Evolutionary conservation across 2,113 vertebrate genomes (phyloP), one percentile per base, ranked within the genome.

Genomic region (Cygnus buccinator): DNA sequence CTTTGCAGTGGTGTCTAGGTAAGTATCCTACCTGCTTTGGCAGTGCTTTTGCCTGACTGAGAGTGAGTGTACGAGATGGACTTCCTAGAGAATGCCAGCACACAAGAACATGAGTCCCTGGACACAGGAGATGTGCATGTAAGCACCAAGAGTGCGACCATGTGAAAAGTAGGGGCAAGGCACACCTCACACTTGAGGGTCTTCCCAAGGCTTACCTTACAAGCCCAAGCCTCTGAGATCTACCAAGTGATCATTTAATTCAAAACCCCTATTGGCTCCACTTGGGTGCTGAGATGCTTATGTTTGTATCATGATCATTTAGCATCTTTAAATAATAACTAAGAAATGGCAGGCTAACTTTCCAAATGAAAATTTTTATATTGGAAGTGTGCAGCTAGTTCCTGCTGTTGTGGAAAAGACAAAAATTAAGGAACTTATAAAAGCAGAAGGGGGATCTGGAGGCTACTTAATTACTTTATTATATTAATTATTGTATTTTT

Each of bases 1-100:
- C 71, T 33, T 22, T 73, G 28, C 11, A 68, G 33, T 2, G 23
- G 39, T 11, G 9, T 41, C 1, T 11, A 18, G 0, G 0, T 52
- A 48, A 7, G 41, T 7, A 65, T 31, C 57, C 17, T 13, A 52
- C 4, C 55, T 66, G 11, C n/a, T 66, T 31, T 43, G 55, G 63
- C 50, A 70, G 59, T 58, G 71, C 61, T 35, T 44, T 66, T 57
- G 18, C 41, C 35, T 59, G 37, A 35, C 48, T 59, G 58, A 70
- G 31, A 54, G 55, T 2, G 2, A 31, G 7, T 10, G 3, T 28
- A 33, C 0, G 3, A 73, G n/a, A 76, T 6, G 33, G 54, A 54
- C 71, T 87, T 65, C 22, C 48, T 2, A 59, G 15, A 21, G 62
- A 37, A 54, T 59, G 26, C 23, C 71, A 79, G 54, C 26, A 68